phyloP scores from a whole-genome alignment of 2,797 vertebrate species.

The Scleropages formosus region DNA sequence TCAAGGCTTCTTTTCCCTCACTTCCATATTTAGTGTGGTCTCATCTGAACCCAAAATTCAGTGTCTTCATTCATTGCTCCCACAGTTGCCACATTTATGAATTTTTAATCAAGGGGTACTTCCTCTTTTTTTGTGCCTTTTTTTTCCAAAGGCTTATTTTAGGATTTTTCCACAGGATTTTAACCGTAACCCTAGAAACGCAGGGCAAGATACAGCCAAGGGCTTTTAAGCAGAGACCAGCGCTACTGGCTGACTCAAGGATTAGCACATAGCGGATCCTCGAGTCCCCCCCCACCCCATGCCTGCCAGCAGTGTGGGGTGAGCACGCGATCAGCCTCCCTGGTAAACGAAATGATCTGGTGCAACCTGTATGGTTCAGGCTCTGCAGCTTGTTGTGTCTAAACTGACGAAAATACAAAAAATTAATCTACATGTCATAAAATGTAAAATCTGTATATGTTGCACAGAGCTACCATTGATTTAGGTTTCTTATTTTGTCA shows the following conservation, averaged over 20 bases:
- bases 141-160: slow-evolving; percentile 11
- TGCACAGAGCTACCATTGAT: neutral
- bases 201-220: slow-evolving; percentile 50
- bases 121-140: slow-evolving; percentile 18
- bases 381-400: too few relatives aligned
- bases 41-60: neutral
- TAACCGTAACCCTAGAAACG: slow-evolving; percentile 48
- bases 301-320: too few relatives aligned
- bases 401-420: too few relatives aligned
- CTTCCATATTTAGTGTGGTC: neutral
- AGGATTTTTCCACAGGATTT: slow-evolving; percentile 31
- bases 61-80: slow-evolving; percentile 8
- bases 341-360: too few relatives aligned
- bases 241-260: slow-evolving; percentile 20
- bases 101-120: slow-evolving; percentile 16
- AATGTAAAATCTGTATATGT: neutral
- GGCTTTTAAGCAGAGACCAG: slow-evolving; percentile 36
- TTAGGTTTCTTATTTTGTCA: too few relatives aligned
- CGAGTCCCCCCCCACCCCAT: too few relatives aligned
- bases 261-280: too few relatives aligned
- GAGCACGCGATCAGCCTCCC: too few relatives aligned
- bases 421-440: neutral
- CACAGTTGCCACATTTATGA: slow-evolving; percentile 14
- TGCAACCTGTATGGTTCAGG: too few relatives aligned
- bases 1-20: neutral